Conservation (phyloP, 2,113 vertebrate species). For the Enhydra lutris region DNA sequence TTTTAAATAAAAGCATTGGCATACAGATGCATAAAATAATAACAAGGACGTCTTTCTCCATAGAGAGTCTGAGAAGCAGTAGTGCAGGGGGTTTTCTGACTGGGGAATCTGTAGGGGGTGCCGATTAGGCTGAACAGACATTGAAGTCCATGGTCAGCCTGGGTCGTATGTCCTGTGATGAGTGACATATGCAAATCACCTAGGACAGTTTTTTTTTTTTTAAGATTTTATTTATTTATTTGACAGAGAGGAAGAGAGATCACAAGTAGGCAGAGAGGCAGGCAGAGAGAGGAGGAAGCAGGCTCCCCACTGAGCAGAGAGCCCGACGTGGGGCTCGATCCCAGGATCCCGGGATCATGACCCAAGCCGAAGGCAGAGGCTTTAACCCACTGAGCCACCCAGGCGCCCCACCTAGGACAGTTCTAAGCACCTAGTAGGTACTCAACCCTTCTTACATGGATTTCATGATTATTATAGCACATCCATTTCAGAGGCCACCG, state of each 20-base stretch:
- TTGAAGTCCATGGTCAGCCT: background rate
- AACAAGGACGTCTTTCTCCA: background rate
- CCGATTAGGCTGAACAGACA: background rate
- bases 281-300: no score
- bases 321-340: no score
- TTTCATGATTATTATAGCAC: background rate
- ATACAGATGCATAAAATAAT: background rate
- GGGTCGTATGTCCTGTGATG: background rate
- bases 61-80: background rate
- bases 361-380: no score
- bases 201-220: no score
- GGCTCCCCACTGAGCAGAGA: no score
- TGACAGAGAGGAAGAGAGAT: no score
- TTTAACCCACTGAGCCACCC: no score
- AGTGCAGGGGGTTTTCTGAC: background rate
- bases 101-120: background rate
- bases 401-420: no score
- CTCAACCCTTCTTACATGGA: background rate
- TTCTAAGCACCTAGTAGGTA: background rate
- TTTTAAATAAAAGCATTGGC: background rate
- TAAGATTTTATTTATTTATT: no score
- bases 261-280: no score
- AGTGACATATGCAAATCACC: background rate
- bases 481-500: background rate
- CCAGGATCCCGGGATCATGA: no score